Base-by-base conservation (phyloP, 2,113 vertebrate species). In the Sardina pilchardus region DNA sequence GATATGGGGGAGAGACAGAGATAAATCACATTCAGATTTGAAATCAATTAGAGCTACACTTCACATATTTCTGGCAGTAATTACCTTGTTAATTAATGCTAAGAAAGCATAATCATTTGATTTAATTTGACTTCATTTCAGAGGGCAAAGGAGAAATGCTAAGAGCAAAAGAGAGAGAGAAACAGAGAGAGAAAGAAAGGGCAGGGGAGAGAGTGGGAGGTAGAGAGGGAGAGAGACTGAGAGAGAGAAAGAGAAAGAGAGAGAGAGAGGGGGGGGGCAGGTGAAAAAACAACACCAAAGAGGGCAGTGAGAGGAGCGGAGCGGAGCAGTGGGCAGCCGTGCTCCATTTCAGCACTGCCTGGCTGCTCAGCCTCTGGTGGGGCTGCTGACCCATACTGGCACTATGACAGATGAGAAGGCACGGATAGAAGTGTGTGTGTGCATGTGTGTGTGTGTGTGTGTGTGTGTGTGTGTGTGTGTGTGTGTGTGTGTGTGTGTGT, bases 251-350 rank as follows among this genome's bases (percentile, higher is more conserved):
- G 30, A 56, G 34, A 87, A 85, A 16, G n/a, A 78, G 85, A 75
- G n/a, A 50, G 14, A 47, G 43, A 6, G 50, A 67, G 21, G 9
- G 59, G 39, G 45, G 81, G 89, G 45, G 17, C 39, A 53, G 34
- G 90, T 81, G n/a, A 21, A 71, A 34, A 30, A 6, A 48, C 48
- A 88, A 91, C 89, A 87, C 2, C 2, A 14, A 3, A 34, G 26
- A 71, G 30, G 17, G 50, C 0, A 19, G 16, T 17, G 19, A 53
- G 16, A 53, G 50, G 50, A n/a, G 50, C 14, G n/a, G n/a, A n/a
- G n/a, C 17, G 16, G 14, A 53, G 50, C 14, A 17, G 50, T 14
- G 16, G 50, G 12, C 50, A 53, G 50, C 50, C 50, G 1, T 5
- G 4, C 14, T 19, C 45, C 12, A 56, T 19, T 19, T 56, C 50